Evolutionary conservation across 2,888 invertebrate genomes (phyloP), one percentile per base, ranked within the genome.

Genomic region (Parnassius smintheus): DNA sequence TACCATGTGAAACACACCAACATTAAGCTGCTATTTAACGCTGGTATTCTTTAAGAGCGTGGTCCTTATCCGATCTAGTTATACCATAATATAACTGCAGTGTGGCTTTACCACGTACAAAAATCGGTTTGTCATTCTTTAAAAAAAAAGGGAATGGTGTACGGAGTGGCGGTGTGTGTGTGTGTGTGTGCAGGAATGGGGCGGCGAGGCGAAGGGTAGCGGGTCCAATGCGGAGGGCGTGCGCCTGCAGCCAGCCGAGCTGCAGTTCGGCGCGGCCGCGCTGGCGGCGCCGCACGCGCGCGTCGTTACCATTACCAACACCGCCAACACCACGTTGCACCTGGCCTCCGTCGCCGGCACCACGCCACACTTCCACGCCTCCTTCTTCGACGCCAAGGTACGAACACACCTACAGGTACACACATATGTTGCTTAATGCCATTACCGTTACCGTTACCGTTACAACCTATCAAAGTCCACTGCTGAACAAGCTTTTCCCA

Each of bases 341-440:
- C 94, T 99, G 82, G 95, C 97, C 81, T 98, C 98, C 71, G 97
- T 99, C 81, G 97, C 98, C 71, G 98, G 98, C 76, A 97, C 95
- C 86, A 97, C 98, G 74, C 95, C 96, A 46, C 97, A 98, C 92
- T 99, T 99, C 93, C 98, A 99, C 88, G 98, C 98, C 78, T 98
- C 98, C 70, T 98, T 99, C 93, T 98, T 98, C 88, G 96, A 98
- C 80, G 95, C 98, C 78, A 98, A 98, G 94, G 98, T 98, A 84
- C 44, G 56, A 49, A 12, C 11, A 11, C 44, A 44, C 44, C 80
- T 98, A 78, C 98, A 98, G 94, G 98, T 98, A 84, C 44, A 56
- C 53, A 18, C 9, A 11, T 11, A 44, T 11, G 11, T 44, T 44
- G 44, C 11, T 44, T 44, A 44, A 44, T 9, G 10, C 11, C 2